A percentile compares a stretch with the other conserved stretches of the same genome.
phyloP scores from a whole-genome alignment of 2,113 vertebrate genomes.

The Mugil cephalus region DNA sequence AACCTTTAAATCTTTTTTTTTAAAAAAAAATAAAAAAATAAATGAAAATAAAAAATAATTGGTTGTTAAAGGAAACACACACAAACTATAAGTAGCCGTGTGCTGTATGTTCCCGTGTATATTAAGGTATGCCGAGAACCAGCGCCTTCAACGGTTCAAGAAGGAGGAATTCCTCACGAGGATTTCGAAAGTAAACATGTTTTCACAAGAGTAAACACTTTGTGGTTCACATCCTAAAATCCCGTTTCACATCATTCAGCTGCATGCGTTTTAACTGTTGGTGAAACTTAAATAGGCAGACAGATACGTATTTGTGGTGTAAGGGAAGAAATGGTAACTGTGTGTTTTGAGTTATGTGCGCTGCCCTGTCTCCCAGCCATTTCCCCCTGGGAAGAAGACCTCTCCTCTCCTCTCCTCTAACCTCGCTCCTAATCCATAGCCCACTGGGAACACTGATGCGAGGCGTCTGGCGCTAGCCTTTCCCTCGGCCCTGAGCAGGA shows the following conservation, averaged over 20 bases:
- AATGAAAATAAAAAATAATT: no score
- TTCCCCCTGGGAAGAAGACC: slow-evolving; percentile 76
- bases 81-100: background rate
- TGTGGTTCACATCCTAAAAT: slow-evolving; percentile 76
- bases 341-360: slow-evolving; percentile 71
- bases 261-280: slow-evolving; percentile 53
- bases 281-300: slow-evolving; percentile 50
- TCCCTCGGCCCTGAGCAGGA: slow-evolving; percentile 68
- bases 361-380: slow-evolving; percentile 64
- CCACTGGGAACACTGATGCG: slow-evolving; percentile 78
- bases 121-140: slow-evolving; percentile 33
- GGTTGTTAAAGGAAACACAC: slow-evolving; percentile 23
- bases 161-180: slow-evolving; percentile 54
- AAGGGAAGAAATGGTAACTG: slow-evolving; percentile 69
- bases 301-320: slow-evolving; percentile 64
- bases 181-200: slow-evolving; percentile 63
- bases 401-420: slow-evolving; percentile 76
- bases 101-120: slow-evolving; percentile 22
- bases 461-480: slow-evolving; percentile 68
- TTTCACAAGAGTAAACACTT: slow-evolving; percentile 72
- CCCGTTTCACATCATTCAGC: slow-evolving; percentile 62
- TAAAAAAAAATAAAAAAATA: no score
- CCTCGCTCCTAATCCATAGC: slow-evolving; percentile 77
- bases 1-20: no score
- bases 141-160: slow-evolving; percentile 2